Evolutionary conservation across 2,888 invertebrate species (phyloP), one percentile per base, ranked within the genome.

Genomic region (Stomorhina lunata): DNA sequence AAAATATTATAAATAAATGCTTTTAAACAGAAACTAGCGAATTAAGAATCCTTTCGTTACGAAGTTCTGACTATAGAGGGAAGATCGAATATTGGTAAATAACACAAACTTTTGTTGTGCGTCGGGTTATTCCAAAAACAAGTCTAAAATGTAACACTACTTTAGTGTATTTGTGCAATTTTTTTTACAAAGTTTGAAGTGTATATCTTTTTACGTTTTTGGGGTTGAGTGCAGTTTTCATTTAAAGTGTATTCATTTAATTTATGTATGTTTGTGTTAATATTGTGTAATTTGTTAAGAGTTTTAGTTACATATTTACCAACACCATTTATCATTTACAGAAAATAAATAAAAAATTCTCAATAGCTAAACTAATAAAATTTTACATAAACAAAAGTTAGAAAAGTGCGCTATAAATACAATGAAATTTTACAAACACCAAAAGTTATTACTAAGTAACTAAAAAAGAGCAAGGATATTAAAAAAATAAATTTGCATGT

Each of bases 231-330:
- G 71, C 25, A 50, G 68, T 34, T 80, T 79, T 80, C 25, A 32
- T 57, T 40, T 63, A 2, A 34, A 43, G 37, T 37, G 3, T 37
- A 17, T 29, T 66, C 37, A 22, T 34, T 27, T 9, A 15, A 17
- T 37, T n/a, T 43, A 10, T 50, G 34, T 63, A 20, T 63, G 25
- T 65, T 7, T 40, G n/a, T 32, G 22, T 15, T 48, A n/a, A n/a
- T n/a, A n/a, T 32, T 40, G 15, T 48, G 29, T 40, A 75, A 22
- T 43, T 15, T 40, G 45, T 53, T 34, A 68, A 34, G 37, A 57
- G 37, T 73, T 81, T n/a, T 68, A 81, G 78, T 78, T 73, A 81
- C 61, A 29, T 45, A 48, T 77, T 72, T 72, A 63, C 73, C 77
- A 81, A 81, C 68, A 81, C 81, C 77, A 73, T 48, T 78, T 53